Evolutionary conservation across 2,888 invertebrate genomes (phyloP).

Genomic region (Dicyrtoma fusca): DNA sequence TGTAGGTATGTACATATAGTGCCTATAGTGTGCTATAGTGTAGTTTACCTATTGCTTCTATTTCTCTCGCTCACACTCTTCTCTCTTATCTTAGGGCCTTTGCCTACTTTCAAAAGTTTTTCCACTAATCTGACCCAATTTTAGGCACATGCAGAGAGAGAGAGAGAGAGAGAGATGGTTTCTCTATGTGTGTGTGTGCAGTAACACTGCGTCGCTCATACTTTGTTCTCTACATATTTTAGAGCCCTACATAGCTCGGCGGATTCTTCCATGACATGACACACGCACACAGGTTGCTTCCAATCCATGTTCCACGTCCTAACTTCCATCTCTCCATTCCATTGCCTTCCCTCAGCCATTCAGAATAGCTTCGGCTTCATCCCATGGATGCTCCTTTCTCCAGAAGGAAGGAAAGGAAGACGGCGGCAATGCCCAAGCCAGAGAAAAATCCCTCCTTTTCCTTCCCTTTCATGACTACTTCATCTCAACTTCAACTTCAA

Average conservation of each 20-base stretch:
- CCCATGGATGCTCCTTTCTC: too few species aligned
- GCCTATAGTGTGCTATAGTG: too few species aligned
- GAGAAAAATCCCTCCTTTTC: too few species aligned
- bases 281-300: not conserved
- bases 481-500: too few species aligned
- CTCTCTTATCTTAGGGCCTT: conserved; percentile 21
- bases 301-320: not conserved
- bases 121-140: conserved; percentile 33
- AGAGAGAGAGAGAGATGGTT: too few species aligned
- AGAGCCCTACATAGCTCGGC: too few species aligned
- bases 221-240: not conserved
- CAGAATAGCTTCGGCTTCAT: too few species aligned
- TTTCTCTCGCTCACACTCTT: conserved; percentile 9
- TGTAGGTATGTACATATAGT: not conserved
- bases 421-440: too few species aligned
- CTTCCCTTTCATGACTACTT: too few species aligned
- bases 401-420: too few species aligned
- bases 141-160: conserved; percentile 24
- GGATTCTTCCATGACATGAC: not conserved
- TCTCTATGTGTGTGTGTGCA: not conserved
- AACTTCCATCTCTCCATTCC: not conserved
- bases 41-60: not conserved
- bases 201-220: not conserved
- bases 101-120: conserved; percentile 29
- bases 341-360: too few species aligned